Evolutionary conservation across 2,888 invertebrate genomes (phyloP).

Genomic region (Dorcus parallelipipedus): DNA sequence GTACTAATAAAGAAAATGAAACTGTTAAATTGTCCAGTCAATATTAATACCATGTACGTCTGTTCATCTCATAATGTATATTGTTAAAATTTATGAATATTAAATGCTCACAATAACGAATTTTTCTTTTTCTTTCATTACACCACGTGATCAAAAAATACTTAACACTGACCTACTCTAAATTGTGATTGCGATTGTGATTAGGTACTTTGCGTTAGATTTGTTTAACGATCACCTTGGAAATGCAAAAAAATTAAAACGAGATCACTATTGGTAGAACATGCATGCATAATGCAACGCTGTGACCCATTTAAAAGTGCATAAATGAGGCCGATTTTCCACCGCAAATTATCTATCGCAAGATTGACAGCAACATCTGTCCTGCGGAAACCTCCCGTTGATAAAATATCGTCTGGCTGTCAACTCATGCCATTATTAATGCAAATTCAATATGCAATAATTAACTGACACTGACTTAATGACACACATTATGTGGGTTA

Average conservation of each 20-base stretch:
- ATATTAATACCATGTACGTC: constrained; percentile 48
- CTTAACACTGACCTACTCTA: no score
- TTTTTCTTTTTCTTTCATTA: not conserved
- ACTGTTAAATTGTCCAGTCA: constrained; percentile 50
- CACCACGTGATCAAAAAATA: no score
- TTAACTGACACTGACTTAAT: constrained; percentile 32
- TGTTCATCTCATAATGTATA: constrained; percentile 50
- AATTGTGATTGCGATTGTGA: no score
- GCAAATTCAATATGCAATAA: constrained; percentile 15
- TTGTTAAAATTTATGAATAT: constrained; percentile 47
- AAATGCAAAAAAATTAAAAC: no score
- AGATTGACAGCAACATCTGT: not conserved
- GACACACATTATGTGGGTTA: constrained; percentile 27
- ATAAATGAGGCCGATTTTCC: not conserved
- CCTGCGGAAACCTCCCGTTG: not conserved
- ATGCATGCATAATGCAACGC: not conserved
- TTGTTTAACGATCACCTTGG: no score
- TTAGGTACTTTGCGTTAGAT: no score
- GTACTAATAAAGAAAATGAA: constrained; percentile 40
- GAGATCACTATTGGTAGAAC: no score
- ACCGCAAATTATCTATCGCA: no score
- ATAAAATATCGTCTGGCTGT: constrained; percentile 14
- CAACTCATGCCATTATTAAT: constrained; percentile 10
- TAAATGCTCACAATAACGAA: constrained; percentile 38
- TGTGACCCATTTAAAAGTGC: not conserved